These are phyloP conservation scores for Cephalopterus ornatus DNA, from an alignment of 2,113 vertebrate genomes.

Conservation along the genomic window DNA sequence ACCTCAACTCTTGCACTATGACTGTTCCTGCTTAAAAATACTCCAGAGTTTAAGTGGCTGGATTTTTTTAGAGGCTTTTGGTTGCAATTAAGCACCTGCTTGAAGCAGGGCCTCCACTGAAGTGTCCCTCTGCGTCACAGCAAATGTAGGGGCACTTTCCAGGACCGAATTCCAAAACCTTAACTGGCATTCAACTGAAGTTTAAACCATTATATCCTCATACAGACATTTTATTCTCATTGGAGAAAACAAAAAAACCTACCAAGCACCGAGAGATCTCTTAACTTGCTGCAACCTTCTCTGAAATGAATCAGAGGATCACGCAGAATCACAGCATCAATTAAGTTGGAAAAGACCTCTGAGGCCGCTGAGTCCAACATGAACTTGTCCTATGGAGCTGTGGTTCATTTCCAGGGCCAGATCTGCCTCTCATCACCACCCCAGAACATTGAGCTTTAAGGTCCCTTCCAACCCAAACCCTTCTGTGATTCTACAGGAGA, in stretches of 20 bases:
- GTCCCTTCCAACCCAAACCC: background rate
- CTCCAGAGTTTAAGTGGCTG: background rate
- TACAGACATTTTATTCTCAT: background rate
- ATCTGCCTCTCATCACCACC: background rate
- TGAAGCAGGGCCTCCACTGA: background rate
- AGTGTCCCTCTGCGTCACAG: background rate
- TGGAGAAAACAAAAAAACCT: background rate
- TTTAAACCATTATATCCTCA: background rate
- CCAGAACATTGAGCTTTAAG: fast-evolving
- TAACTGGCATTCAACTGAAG: background rate
- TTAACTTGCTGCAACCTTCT: background rate
- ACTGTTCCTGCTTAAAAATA: background rate
- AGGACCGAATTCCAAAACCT: background rate
- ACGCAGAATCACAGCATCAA: background rate
- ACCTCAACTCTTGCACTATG: background rate
- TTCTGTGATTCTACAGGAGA: background rate
- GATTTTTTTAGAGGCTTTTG: background rate
- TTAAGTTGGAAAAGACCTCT: background rate
- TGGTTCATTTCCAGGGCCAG: background rate
- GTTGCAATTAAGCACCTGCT: background rate
- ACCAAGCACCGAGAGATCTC: background rate
- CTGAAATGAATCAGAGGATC: background rate
- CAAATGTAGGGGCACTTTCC: background rate
- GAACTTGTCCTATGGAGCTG: background rate
- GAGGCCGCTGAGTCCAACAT: no score